A percentile compares a stretch with the other conserved stretches of the same genome.
Evolutionary conservation across 2,113 vertebrate genomes (phyloP).

Genomic region (Pimephales promelas): DNA sequence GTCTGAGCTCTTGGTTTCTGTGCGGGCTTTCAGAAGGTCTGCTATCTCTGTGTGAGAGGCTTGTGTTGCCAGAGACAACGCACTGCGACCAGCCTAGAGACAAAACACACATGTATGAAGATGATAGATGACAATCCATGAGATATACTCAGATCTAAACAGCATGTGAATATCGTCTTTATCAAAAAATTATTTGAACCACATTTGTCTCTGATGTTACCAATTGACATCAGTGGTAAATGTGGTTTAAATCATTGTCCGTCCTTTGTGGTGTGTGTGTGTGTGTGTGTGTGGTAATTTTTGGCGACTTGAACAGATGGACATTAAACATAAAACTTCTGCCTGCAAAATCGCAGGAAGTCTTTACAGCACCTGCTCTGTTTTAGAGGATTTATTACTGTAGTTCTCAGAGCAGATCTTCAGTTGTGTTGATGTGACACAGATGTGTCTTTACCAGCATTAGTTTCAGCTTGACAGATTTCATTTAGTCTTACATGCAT

Average conservation of each 20-base stretch:
- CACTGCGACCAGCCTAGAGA: conserved; percentile 83
- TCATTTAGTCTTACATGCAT: conserved; percentile 38
- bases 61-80: conserved; percentile 81
- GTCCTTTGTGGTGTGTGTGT: too few relatives aligned
- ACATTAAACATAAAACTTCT: not conserved
- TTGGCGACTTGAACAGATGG: not conserved
- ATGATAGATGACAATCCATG: not conserved
- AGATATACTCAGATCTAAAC: not conserved
- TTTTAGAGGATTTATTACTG: conserved; percentile 4
- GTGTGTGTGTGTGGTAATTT: too few relatives aligned
- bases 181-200: not conserved
- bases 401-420: not conserved
- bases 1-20: conserved; percentile 61
- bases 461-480: not conserved
- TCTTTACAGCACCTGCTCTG: not conserved
- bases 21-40: conserved; percentile 81
- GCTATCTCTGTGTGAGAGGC: conserved; percentile 82
- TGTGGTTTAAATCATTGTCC: not conserved
- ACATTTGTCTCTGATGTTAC: too few relatives aligned
- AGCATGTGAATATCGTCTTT: not conserved
- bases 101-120: conserved; percentile 28
- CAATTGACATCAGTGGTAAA: not conserved
- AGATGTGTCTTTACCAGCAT: conserved; percentile 11
- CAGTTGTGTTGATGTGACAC: conserved; percentile 7
- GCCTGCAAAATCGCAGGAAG: not conserved